Conservation (phyloP, 2,113 vertebrate genomes). For the Brienomyrus longianalis region DNA sequence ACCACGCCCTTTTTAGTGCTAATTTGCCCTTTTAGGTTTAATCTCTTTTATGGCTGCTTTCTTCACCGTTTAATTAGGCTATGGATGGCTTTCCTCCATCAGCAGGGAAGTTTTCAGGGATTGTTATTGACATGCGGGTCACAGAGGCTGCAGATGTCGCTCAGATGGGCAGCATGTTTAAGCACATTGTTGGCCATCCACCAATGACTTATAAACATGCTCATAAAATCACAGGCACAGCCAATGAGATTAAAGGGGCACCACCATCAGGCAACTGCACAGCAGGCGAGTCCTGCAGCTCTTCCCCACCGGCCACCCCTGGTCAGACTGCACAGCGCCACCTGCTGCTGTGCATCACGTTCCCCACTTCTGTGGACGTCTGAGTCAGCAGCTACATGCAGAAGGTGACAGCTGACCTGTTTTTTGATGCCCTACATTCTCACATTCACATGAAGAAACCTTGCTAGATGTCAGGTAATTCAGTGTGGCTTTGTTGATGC, state of each 20-base stretch:
- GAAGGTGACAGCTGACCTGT: background rate
- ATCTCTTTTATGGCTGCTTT: slow-evolving; percentile 65
- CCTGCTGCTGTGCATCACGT: background rate
- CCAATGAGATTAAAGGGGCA: background rate
- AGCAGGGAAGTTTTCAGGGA: background rate
- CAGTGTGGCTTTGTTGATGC: background rate
- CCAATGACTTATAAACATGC: background rate
- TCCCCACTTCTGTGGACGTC: background rate
- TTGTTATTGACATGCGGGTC: background rate
- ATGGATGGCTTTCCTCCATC: slow-evolving; percentile 5
- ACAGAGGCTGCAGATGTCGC: slow-evolving; percentile 8
- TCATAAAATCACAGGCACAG: background rate
- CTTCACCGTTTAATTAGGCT: slow-evolving; percentile 69
- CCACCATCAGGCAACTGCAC: background rate
- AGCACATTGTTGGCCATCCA: background rate
- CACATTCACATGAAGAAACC: background rate
- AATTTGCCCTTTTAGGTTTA: slow-evolving; percentile 69
- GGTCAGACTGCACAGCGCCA: background rate
- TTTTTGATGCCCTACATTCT: background rate
- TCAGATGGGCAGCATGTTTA: background rate
- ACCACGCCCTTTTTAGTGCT: slow-evolving; percentile 64
- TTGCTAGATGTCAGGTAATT: background rate
- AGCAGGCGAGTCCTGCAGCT: too few relatives aligned
- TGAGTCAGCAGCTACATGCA: background rate
- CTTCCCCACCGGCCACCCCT: too few relatives aligned